Conservation (phyloP, 1,140 invertebrate genomes). For the Calliopsis andreniformis region DNA sequence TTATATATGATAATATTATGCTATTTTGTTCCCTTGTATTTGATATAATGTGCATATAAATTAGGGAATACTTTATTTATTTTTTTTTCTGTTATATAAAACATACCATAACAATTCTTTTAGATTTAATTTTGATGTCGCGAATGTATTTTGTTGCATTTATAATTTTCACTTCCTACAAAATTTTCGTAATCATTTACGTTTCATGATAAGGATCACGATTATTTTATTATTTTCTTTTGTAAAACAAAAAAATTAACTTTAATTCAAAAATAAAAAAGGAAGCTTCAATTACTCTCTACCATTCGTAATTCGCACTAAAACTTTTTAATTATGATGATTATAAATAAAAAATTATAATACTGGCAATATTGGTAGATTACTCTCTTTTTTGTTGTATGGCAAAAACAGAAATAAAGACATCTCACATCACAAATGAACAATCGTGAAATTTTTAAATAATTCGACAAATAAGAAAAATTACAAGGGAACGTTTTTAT, state of each 20-base stretch:
- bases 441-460: constrained; percentile 29
- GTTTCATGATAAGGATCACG: not conserved
- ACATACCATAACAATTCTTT: not conserved
- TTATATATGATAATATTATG: not conserved
- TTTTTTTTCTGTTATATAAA: not conserved
- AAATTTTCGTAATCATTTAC: constrained; percentile 7
- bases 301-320: not conserved
- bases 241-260: not conserved
- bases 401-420: constrained; percentile 22
- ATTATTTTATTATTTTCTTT: not conserved
- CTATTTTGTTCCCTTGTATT: constrained; percentile 6
- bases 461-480: not conserved
- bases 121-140: constrained; percentile 6
- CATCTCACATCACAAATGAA: constrained; percentile 64
- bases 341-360: constrained; percentile 1
- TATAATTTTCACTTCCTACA: not conserved
- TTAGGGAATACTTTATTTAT: constrained; percentile 17
- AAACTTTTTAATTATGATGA: constrained; percentile 7
- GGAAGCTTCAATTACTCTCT: too few relatives aligned
- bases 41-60: not conserved
- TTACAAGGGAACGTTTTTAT: not conserved
- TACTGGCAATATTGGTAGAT: not conserved
- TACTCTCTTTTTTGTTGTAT: not conserved
- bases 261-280: not conserved
- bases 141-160: not conserved